Base-by-base conservation (phyloP, 2,888 invertebrate genomes). In the Drosophila eohydei region DNA sequence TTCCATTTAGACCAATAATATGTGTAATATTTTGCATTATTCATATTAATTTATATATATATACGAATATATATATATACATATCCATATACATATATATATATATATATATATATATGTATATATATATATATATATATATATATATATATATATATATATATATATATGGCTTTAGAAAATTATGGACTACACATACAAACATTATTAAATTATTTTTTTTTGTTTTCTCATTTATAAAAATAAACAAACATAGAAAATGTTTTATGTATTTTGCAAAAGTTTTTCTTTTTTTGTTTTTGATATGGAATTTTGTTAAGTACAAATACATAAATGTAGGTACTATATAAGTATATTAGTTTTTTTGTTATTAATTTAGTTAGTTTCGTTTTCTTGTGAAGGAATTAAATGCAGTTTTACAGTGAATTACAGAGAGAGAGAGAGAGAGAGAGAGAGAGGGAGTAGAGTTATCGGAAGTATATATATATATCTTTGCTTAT, bases 121-220 rank as follows among this genome's bases (percentile, higher is more conserved):
- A 86, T 83, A 48, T 54, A 60, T 62, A 51, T 21, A 21, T 52
- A 52, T 36, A 36, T 36, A 36, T 36, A 30, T 68, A 43, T 59
- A 54, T 71, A 55, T 64, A 57, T 65, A 40, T 61, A 40, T 14
- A 30, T 67, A 34, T 51, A 52, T 62, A 58, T 68, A 59, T 67
- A 32, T 61, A 68, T 74, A 52, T 67, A 81, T 83, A 86, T 83
- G 74, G 62, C 72, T 81, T 81, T 82, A 81, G 82, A 84, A 81
- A 84, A 82, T 84, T 84, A 85, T 83, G 85, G 82, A 87, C 88
- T 84, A 83, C 88, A 83, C 82, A 83, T 87, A 87, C 79, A 83
- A 84, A 84, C 84, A 72, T 83, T 58, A 32, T 66, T 72, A 43
- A 67, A 74, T 62, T 65, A 60, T 28, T 38, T 36, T 28, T 40